Conservation (phyloP, 2,888 invertebrate species). For the Anagyrus pseudococci region DNA sequence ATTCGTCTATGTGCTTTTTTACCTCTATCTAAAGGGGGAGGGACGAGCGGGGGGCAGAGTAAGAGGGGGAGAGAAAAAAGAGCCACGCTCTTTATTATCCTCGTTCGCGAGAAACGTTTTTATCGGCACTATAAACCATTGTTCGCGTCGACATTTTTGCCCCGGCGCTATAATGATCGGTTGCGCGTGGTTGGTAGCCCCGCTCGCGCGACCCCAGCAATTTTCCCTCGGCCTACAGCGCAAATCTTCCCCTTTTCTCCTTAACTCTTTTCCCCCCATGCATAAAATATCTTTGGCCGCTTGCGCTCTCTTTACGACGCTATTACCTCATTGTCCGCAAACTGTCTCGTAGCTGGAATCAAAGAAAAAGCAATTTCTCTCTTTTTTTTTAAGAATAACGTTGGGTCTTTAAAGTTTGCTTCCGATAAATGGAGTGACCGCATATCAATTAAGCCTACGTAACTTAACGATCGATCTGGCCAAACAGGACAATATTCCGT, state of each 20-base stretch:
- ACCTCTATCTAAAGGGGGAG: too few relatives aligned
- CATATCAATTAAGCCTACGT: too few relatives aligned
- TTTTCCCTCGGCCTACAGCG: slow-evolving; percentile 30
- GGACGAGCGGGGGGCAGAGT: too few relatives aligned
- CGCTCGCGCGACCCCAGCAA: slow-evolving; percentile 17
- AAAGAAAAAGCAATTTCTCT: too few relatives aligned
- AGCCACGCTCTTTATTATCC: slow-evolving; percentile 25
- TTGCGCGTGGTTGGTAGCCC: slow-evolving; percentile 23
- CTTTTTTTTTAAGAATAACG: too few relatives aligned
- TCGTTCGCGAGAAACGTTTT: slow-evolving; percentile 35
- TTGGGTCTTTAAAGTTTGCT: too few relatives aligned
- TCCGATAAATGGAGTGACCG: too few relatives aligned
- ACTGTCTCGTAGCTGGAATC: slow-evolving; percentile 25
- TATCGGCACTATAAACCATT: slow-evolving; percentile 32
- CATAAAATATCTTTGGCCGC: slow-evolving; percentile 33
- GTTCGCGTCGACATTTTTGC: slow-evolving; percentile 31
- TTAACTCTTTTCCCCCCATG: too few relatives aligned
- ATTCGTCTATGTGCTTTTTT: slow-evolving; percentile 3
- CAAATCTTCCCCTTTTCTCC: slow-evolving; percentile 30
- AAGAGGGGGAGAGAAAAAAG: background rate
- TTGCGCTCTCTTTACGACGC: slow-evolving; percentile 34
- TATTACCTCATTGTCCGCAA: slow-evolving; percentile 35
- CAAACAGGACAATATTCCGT: too few relatives aligned
- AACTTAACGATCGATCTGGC: too few relatives aligned
- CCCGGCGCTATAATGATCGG: slow-evolving; percentile 28